Conservation (phyloP, 2,797 vertebrate species). For the Pteropus rufus region DNA sequence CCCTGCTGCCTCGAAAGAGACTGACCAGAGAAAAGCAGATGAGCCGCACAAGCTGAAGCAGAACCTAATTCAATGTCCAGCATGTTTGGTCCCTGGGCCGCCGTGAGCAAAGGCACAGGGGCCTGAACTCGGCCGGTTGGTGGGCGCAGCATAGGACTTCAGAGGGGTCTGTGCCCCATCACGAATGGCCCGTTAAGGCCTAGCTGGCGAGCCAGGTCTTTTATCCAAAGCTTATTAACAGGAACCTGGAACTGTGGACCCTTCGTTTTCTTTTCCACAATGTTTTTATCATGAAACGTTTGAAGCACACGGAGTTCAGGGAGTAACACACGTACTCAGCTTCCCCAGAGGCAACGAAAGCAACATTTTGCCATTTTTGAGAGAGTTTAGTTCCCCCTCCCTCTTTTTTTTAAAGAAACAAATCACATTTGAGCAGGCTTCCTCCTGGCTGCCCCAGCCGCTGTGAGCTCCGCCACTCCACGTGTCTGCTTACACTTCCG, state of each 20-base stretch:
- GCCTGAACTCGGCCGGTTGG: background rate
- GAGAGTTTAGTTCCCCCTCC: background rate
- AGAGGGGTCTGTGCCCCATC: background rate
- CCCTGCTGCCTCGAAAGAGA: background rate
- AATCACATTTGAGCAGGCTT: background rate
- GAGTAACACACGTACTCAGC: background rate
- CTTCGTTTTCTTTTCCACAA: background rate
- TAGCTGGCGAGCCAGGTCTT: background rate
- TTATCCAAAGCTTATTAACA: background rate
- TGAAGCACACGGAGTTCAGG: background rate
- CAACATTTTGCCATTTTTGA: background rate
- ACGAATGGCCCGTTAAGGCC: background rate
- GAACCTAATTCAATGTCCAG: background rate
- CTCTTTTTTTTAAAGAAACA: background rate
- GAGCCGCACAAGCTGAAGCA: background rate
- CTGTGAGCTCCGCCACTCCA: background rate
- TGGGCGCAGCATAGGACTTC: background rate
- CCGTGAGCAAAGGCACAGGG: background rate
- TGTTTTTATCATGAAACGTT: background rate
- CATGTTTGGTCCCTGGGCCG: background rate
- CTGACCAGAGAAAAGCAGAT: background rate
- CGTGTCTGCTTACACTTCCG: background rate
- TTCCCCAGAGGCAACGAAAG: background rate
- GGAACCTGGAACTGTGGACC: background rate
- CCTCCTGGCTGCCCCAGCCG: background rate